Base-by-base conservation (phyloP, 2,113 vertebrate species). In the Micronycteris hirsuta region DNA sequence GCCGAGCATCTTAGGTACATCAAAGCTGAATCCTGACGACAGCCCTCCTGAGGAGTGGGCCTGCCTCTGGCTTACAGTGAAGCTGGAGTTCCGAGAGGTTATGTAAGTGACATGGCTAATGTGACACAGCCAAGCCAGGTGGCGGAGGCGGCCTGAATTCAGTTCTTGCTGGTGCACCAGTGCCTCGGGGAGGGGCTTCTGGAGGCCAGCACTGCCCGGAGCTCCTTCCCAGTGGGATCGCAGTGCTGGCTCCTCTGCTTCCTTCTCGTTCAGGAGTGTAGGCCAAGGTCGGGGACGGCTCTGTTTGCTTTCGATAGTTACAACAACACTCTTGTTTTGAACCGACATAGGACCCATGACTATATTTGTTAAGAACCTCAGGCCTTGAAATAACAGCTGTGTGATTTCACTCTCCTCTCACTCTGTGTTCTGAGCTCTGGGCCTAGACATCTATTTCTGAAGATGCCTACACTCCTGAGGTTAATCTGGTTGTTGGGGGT, bases 331-430 rank as follows among this genome's bases (percentile, higher is more conserved):
- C 74, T 95, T 77, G 26, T 71, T 78, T 22, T 4, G 16, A 49
- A 26, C 52, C 22, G 61, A 70, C 26, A 5, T 14, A 2, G 19
- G 31, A 16, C 86, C 38, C 16, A 8, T 36, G 11, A 33, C 49
- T 86, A 38, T 63, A 3, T 67, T 45, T 63, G n/a, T 58, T 28
- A 28, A 56, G 65, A 80, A 80, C 10, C 31, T 5, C 10, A 38
- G 70, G 41, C 56, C 84, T 78, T 78, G 80, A 52, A 16, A 77
- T 8, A 45, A 86, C 52, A n/a, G 10, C 61, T 67, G 28, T 74
- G 49, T 4, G 54, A 65, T 11, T 8, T 0, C 3, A n/a, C n/a
- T n/a, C n/a, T n/a, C n/a, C n/a, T n/a, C 31, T 80, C 10, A 0
- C 9, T 9, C 33, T 43, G 73, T 74, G 24, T 26, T 58, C 31